Percentiles rank a stretch among this genome's conserved stretches.
Evolutionary conservation across 2,113 vertebrate species (phyloP).

Genomic region (Cynoglossus semilaevis): DNA sequence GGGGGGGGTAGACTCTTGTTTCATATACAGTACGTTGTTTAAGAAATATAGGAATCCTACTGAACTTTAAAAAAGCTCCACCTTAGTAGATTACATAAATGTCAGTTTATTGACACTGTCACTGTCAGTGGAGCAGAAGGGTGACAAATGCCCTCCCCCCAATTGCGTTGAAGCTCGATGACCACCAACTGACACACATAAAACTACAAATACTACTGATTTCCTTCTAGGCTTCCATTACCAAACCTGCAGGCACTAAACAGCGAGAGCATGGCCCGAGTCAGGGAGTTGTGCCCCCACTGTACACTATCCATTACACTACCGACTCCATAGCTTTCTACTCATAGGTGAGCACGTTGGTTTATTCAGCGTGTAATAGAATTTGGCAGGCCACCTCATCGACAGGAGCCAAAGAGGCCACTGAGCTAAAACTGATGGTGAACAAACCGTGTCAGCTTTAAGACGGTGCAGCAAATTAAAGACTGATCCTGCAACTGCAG

Average conservation of each 20-base stretch:
- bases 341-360: conserved; percentile 54
- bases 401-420: conserved; percentile 46
- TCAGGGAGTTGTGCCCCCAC: conserved; percentile 18
- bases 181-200: conserved; percentile 4
- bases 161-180: background rate
- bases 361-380: conserved; percentile 66
- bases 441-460: conserved; percentile 44
- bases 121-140: background rate
- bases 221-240: conserved; percentile 1
- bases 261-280: conserved; percentile 8
- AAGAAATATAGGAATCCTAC: too few relatives aligned
- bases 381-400: conserved; percentile 47
- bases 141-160: background rate
- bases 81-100: too few relatives aligned
- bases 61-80: too few relatives aligned
- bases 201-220: conserved; percentile 3
- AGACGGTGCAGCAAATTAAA: conserved; percentile 49
- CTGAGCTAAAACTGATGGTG: conserved; percentile 42
- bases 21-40: too few relatives aligned
- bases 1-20: too few relatives aligned
- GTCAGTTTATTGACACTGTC: too few relatives aligned
- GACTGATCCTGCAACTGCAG: conserved; percentile 36
- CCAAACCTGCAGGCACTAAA: conserved; percentile 24
- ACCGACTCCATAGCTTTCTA: conserved; percentile 36
- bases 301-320: conserved; percentile 53